Percentiles rank a stretch among this genome's conserved stretches.
phyloP scores from a whole-genome alignment of 2,888 invertebrate species.

The Lacanobia oleracea region DNA sequence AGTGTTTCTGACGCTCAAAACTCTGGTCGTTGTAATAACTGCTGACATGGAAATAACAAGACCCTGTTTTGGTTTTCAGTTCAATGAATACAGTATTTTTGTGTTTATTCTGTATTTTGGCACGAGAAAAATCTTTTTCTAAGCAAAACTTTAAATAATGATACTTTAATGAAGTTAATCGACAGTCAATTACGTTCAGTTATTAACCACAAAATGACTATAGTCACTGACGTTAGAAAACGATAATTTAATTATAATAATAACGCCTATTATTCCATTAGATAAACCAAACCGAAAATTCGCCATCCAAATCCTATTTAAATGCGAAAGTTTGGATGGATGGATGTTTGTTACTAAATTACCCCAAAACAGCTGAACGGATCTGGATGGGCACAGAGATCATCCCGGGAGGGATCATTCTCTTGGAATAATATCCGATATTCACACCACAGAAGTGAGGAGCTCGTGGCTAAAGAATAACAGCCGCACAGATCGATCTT shows the following conservation, averaged over 20 bases:
- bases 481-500: too few species aligned
- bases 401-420: too few species aligned
- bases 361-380: too few species aligned
- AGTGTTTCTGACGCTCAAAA: not conserved
- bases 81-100: not conserved
- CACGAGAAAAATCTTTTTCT: too few species aligned
- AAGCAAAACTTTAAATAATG: not conserved
- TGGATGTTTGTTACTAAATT: too few species aligned
- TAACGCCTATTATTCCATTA: not conserved
- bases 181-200: not conserved
- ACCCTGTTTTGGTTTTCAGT: not conserved
- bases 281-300: not conserved
- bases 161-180: not conserved
- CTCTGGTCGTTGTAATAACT: conserved; percentile 4
- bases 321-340: too few species aligned
- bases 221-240: not conserved
- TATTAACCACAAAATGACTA: not conserved
- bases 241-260: not conserved
- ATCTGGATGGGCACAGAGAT: too few species aligned
- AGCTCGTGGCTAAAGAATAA: too few species aligned
- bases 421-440: too few species aligned
- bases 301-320: not conserved
- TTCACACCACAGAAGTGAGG: too few species aligned
- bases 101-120: not conserved
- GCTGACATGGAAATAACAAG: conserved; percentile 1